A percentile compares a stretch with the other conserved stretches of the same genome.
Conservation (phyloP, 1,140 invertebrate genomes). For the Cepaea nemoralis region DNA sequence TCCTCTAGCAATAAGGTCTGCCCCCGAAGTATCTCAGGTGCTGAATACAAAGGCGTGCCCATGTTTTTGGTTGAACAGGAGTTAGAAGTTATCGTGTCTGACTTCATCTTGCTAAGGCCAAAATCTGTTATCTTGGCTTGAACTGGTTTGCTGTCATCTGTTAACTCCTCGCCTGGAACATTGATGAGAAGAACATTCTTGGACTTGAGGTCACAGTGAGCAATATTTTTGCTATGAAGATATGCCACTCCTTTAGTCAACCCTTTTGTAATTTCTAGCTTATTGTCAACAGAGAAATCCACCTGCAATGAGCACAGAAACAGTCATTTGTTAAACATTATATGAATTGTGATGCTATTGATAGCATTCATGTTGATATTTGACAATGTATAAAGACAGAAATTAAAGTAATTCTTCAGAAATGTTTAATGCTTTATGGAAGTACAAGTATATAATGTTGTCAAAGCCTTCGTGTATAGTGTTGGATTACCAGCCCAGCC, state of each 20-base stretch:
- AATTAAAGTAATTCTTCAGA: too few species aligned
- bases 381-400: too few species aligned
- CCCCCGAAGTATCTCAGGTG: background rate
- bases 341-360: too few species aligned
- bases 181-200: constrained; percentile 9
- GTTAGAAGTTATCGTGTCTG: background rate
- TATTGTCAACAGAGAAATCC: background rate
- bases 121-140: constrained; percentile 19
- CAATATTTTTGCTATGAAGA: background rate
- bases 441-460: too few species aligned
- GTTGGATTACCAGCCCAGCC: too few species aligned
- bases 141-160: background rate
- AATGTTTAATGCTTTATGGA: too few species aligned
- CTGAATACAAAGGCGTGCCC: background rate
- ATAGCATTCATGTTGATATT: too few species aligned
- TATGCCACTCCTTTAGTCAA: background rate
- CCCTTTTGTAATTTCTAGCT: background rate
- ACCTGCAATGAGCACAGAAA: constrained; percentile 16
- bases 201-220: constrained; percentile 12
- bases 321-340: too few species aligned
- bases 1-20: background rate
- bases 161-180: background rate
- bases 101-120: constrained; percentile 6
- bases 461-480: too few species aligned
- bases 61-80: background rate